Base-by-base conservation (phyloP, 1,140 invertebrate species). In the Zaprionus vittiger region DNA sequence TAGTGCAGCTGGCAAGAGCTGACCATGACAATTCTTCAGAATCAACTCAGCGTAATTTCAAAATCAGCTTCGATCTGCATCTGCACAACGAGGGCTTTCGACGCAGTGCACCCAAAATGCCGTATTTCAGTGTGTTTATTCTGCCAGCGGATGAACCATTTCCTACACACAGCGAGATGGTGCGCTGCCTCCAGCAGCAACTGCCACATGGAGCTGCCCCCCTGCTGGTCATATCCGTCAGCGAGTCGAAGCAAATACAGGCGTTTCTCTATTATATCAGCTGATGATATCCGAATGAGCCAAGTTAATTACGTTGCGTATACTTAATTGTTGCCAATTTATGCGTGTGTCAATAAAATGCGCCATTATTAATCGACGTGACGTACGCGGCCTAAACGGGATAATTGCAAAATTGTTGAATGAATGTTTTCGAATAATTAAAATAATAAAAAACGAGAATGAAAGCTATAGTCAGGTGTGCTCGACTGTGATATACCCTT, bases 191-290 rank as follows among this genome's bases (percentile, higher is more conserved):
- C 31, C 57, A 71, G 14, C 70, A 80, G 12, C 60, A 73, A 17
- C 49, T 61, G 44, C 12, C 7, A 4, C 59, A 79, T 38, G 49
- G 71, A 6, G 79, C 79, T 1, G 90, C 86, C 20, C 47, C 86
- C 20, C 47, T 92, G 66, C 76, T 92, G 28, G 59, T 92, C 22
- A 57, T 92, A 34, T 86, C 83, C 38, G 84, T 92, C 41, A 91
- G 91, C 69, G 90, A 91, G 66, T 92, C 91, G 1, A 92, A 92
- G 65, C 91, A 92, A 60, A 92, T 92, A 60, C 91, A 92, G 55
- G 91, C 91, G 24, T 91, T 92, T 75, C 49, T 92, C 31, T 92
- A 92, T 65, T 79, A 79, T 91, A 92, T 86, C 47, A 91, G 81
- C 69, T 84, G 71, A 84, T 76, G 78, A 78, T 64, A 66, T 61